These are phyloP conservation scores for Acanthopleura granulata DNA, from an alignment of 2,888 invertebrate species.

Conservation along the genomic window DNA sequence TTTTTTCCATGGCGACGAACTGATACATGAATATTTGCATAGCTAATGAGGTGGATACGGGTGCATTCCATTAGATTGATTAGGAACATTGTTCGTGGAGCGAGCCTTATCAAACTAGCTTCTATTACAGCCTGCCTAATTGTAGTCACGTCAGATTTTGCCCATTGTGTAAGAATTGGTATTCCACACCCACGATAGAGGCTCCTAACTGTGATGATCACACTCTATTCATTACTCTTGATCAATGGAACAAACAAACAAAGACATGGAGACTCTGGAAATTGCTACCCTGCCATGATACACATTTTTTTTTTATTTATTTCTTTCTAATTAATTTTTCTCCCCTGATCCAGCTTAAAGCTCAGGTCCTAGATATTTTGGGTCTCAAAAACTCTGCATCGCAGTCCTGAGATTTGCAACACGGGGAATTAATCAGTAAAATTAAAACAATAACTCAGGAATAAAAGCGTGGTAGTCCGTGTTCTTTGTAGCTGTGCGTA, in stretches of 20 bases:
- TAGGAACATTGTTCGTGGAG: slow-evolving; percentile 9
- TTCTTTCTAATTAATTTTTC: no score
- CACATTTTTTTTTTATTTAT: no score
- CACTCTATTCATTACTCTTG: not conserved
- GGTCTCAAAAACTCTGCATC: no score
- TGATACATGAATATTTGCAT: slow-evolving; percentile 19
- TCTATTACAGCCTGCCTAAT: slow-evolving; percentile 6
- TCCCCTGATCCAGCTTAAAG: no score
- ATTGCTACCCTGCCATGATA: no score
- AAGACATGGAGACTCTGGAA: no score
- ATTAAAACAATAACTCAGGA: no score
- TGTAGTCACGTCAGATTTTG: slow-evolving; percentile 10
- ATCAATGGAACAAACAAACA: not conserved
- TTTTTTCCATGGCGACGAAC: slow-evolving; percentile 7
- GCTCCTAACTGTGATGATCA: not conserved
- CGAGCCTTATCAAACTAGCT: not conserved
- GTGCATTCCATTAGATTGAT: slow-evolving; percentile 16
- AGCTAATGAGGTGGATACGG: slow-evolving; percentile 10
- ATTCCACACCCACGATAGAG: not conserved
- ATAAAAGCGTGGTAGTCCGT: no score
- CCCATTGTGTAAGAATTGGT: slow-evolving; percentile 10
- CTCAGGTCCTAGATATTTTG: no score
- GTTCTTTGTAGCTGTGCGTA: no score
- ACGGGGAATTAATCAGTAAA: no score
- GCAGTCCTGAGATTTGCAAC: no score